A percentile compares a stretch with the other conserved stretches of the same genome.
Evolutionary conservation across 2,888 invertebrate species (phyloP).

Genomic region (Atherix ibis): DNA sequence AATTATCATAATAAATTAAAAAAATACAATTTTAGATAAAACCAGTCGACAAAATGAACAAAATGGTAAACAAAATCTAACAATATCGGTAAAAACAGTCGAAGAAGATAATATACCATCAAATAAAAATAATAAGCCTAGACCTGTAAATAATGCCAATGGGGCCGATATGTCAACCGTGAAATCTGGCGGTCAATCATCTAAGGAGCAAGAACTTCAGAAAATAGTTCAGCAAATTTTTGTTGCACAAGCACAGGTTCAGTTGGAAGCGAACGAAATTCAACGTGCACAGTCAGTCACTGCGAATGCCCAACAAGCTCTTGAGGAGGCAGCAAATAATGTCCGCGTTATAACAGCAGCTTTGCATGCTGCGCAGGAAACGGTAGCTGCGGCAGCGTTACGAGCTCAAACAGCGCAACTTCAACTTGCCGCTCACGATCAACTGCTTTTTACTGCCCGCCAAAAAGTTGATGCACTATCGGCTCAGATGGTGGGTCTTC

Average conservation of each 20-base stretch:
- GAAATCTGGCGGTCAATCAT: no score
- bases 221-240: slow-evolving; percentile 27
- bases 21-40: no score
- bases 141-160: no score
- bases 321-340: slow-evolving; percentile 29
- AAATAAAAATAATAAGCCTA: no score
- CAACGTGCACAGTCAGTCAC: slow-evolving; percentile 29
- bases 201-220: slow-evolving; percentile 13
- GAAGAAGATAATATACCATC: no score
- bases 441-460: slow-evolving; percentile 30
- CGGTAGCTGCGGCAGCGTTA: slow-evolving; percentile 28
- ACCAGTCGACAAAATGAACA: no score
- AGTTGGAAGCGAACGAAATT: slow-evolving; percentile 30
- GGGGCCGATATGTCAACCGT: no score
- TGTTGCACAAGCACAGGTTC: slow-evolving; percentile 30
- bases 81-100: no score
- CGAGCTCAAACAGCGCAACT: slow-evolving; percentile 31
- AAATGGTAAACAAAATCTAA: no score
- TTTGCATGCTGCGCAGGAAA: slow-evolving; percentile 29
- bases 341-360: slow-evolving; percentile 27
- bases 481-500: slow-evolving; percentile 29
- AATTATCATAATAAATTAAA: no score
- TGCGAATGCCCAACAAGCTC: slow-evolving; percentile 21
- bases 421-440: slow-evolving; percentile 32
- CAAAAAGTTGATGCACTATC: slow-evolving; percentile 31